Conservation (phyloP, 2,888 invertebrate species). For the Bursaphelenchus okinawaensis region DNA sequence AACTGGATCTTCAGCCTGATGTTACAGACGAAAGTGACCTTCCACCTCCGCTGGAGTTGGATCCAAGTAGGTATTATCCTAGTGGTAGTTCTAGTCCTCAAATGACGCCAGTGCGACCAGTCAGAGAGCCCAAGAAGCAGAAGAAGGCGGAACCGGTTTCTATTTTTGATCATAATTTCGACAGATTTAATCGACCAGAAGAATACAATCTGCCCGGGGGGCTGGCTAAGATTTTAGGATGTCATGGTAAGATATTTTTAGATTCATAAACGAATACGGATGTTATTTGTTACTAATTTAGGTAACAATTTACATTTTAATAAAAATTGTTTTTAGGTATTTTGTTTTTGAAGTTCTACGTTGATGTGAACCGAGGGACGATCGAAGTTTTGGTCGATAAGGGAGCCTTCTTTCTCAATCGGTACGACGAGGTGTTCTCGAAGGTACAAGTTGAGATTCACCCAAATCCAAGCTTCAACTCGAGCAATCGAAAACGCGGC, state of each 20-base stretch:
- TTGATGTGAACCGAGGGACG: not conserved
- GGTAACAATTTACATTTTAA: too few relatives aligned
- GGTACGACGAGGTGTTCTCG: not conserved
- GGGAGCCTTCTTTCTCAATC: not conserved
- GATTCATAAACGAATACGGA: too few relatives aligned
- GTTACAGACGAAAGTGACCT: not conserved
- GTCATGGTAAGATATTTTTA: not conserved
- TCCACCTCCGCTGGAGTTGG: not conserved
- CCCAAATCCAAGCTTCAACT: not conserved
- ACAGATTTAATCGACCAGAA: conserved; percentile 22
- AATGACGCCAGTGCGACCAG: not conserved
- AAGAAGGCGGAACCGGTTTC: not conserved
- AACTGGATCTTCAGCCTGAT: not conserved
- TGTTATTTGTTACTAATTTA: too few relatives aligned
- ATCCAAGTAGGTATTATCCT: not conserved
- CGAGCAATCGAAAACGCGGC: not conserved
- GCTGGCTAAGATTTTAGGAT: conserved; percentile 25
- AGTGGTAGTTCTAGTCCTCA: not conserved
- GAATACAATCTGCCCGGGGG: conserved; percentile 28
- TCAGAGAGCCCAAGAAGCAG: not conserved
- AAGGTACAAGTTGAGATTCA: not conserved
- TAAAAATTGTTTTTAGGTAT: not conserved
- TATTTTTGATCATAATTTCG: not conserved
- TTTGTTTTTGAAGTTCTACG: not conserved
- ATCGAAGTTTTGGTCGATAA: not conserved